Percentiles rank a stretch among this genome's conserved stretches.
Evolutionary conservation across 1,140 invertebrate genomes (phyloP).

Genomic region (Drosophila nebulosa): DNA sequence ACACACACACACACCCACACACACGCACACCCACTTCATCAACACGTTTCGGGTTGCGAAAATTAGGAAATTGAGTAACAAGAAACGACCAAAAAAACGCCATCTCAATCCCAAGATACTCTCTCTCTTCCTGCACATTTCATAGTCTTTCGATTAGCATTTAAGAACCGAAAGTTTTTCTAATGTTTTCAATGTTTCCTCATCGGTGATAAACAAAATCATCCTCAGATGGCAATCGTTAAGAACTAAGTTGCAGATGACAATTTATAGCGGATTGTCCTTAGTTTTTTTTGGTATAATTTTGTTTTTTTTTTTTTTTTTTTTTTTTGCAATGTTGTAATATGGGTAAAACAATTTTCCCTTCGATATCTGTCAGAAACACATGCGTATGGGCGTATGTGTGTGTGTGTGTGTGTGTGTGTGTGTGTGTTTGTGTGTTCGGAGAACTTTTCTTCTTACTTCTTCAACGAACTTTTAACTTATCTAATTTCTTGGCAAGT

Average conservation of each 20-base stretch:
- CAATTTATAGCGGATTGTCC: not conserved
- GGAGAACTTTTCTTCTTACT: slow-evolving; percentile 6
- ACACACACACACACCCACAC: not conserved
- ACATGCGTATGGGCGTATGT: not conserved
- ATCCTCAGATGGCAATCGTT: not conserved
- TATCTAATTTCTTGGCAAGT: slow-evolving; percentile 79
- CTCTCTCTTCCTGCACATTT: not conserved
- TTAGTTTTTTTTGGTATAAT: not conserved
- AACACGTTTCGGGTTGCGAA: slow-evolving; percentile 68
- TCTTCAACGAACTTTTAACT: slow-evolving; percentile 64
- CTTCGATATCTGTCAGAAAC: slow-evolving; percentile 4
- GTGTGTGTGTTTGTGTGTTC: not conserved
- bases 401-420: not conserved
- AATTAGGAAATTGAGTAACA: slow-evolving; percentile 74
- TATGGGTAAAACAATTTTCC: slow-evolving; percentile 9
- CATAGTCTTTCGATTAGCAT: slow-evolving; percentile 53
- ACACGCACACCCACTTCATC: slow-evolving; percentile 18
- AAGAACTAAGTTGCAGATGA: not conserved
- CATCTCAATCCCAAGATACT: not conserved
- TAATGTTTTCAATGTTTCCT: slow-evolving; percentile 3
- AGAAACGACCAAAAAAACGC: slow-evolving; percentile 3
- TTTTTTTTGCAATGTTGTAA: not conserved
- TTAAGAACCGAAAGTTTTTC: slow-evolving; percentile 65
- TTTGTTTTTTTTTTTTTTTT: not conserved
- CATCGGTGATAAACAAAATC: not conserved